Conservation (phyloP, 2,797 vertebrate genomes). For the Ctenopoma kingsleyae region DNA sequence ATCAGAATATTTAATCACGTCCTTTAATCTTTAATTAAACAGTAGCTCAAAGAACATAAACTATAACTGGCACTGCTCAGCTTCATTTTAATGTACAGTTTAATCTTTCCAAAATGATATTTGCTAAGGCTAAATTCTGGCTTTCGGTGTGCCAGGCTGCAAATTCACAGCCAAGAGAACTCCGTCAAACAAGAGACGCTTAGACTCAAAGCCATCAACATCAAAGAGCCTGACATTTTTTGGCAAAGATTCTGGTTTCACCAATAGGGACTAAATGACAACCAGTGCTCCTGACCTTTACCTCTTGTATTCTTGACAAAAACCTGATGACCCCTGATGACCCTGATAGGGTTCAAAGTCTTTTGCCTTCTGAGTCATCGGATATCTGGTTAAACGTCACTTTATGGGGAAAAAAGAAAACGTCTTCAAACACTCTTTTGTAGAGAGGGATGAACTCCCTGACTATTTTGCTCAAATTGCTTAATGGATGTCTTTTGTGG, state of each 20-base stretch:
- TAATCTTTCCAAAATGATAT: slow-evolving; percentile 27
- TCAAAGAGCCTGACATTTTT: slow-evolving; percentile 11
- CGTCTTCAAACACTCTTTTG: not conserved
- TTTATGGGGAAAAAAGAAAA: not conserved
- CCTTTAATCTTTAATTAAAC: slow-evolving; percentile 3
- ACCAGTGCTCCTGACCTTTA: not conserved
- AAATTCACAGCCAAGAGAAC: not conserved
- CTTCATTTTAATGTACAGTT: slow-evolving; percentile 28
- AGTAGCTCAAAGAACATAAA: slow-evolving; percentile 29
- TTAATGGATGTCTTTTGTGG: not conserved
- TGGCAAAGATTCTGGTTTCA: not conserved
- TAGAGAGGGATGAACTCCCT: not conserved
- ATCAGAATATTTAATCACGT: slow-evolving; percentile 11
- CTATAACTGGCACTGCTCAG: not conserved
- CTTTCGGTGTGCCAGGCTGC: slow-evolving; percentile 22
- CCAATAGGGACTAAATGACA: not conserved
- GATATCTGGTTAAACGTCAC: slow-evolving; percentile 1
- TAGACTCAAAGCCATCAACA: slow-evolving; percentile 15
- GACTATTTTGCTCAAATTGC: slow-evolving; percentile 1
- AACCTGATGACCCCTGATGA: slow-evolving; percentile 38
- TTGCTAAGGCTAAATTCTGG: slow-evolving; percentile 21
- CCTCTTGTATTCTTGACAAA: slow-evolving; percentile 23
- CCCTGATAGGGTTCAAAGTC: slow-evolving; percentile 35
- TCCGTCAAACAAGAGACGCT: slow-evolving; percentile 20
- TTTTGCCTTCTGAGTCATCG: slow-evolving; percentile 3